phyloP scores from a whole-genome alignment of 2,797 vertebrate genomes.

The Enteromius trimaculatus region DNA sequence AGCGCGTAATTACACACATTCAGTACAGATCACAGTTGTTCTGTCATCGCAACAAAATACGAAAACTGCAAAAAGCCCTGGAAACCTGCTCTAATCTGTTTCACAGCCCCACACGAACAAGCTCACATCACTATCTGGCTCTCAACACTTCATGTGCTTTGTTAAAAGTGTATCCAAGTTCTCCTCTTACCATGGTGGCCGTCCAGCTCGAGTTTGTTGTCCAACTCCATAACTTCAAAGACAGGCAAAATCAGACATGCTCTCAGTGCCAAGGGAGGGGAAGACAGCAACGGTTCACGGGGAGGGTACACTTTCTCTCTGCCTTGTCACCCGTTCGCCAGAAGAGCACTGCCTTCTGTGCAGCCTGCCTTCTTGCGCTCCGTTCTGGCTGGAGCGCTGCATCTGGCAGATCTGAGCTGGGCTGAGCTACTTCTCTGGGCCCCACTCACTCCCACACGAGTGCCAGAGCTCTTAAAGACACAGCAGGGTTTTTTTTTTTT shows the following conservation, averaged over 20 bases:
- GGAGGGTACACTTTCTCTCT: conserved; percentile 23
- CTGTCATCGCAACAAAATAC: conserved; percentile 8
- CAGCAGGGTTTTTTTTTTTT: conserved; percentile 71
- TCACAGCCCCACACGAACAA: conserved; percentile 40
- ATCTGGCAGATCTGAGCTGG: conserved; percentile 80
- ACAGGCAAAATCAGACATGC: conserved; percentile 65
- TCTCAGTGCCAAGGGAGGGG: conserved; percentile 29
- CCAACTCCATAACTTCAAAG: conserved; percentile 81
- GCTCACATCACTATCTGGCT: conserved; percentile 22
- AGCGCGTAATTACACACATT: conserved; percentile 42
- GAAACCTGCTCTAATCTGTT: conserved; percentile 42
- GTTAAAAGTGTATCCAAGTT: conserved; percentile 50
- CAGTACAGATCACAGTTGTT: conserved; percentile 16
- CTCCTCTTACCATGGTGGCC: conserved; percentile 80
- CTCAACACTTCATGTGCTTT: conserved; percentile 34
- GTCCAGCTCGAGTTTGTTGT: conserved; percentile 74
- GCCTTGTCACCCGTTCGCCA: conserved; percentile 46
- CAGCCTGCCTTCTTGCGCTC: conserved; percentile 55
- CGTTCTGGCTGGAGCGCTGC: conserved; percentile 76
- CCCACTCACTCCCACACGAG: conserved; percentile 78
- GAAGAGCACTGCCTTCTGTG: conserved; percentile 71
- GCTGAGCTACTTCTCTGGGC: conserved; percentile 78
- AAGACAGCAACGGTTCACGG: conserved; percentile 31
- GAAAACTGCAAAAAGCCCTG: conserved; percentile 39
- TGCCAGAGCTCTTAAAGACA: conserved; percentile 83